Base-by-base conservation (phyloP, 2,113 vertebrate species). In the Siphamia tubifer region DNA sequence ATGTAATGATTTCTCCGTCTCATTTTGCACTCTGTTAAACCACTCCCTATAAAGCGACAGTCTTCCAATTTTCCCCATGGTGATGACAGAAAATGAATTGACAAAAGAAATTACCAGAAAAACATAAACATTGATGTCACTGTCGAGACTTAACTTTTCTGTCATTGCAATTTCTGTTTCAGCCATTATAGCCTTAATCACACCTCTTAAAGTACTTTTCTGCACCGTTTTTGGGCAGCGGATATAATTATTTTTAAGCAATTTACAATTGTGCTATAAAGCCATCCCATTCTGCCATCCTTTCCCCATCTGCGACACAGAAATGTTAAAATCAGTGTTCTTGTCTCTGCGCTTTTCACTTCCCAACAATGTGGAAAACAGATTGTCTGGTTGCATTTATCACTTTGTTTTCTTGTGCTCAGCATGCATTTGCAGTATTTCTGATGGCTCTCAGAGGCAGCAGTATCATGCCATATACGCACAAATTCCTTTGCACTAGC, bases 1-100 rank as follows among this genome's bases (percentile, higher is more conserved):
- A 47, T 35, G 36, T 51, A 73, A 68, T 79, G 58, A 76, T 67
- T 79, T 83, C 15, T 16, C 40, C 34, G 57, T 43, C 45, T 25
- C 24, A 17, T 68, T 54, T 49, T 62, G 12, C 8, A 65, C 48
- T 64, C 42, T 70, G 55, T 65, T 38, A 54, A 57, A 52, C n/a
- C 13, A 6, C 38, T 31, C 4, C 16, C 38, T 30, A 21, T 39
- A n/a, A 61, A 60, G 5, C 24, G 16, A 42, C 9, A 0, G 38
- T 54, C 17, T 54, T 42, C 16, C 12, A 57, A 2, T 48, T 49
- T 62, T 44, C 16, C 55, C 21, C 39, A 0, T 25, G 25, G 19
- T 23, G 16, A 16, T 31, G 43, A 27, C 55, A 3, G 12, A 54
- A 10, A 62, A 21, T 45, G 20, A 68, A 60, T 21, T 63, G 44